phyloP scores from a whole-genome alignment of 37 sponge, comb jelly and placozoan species.

The Haliclona indistincta region DNA sequence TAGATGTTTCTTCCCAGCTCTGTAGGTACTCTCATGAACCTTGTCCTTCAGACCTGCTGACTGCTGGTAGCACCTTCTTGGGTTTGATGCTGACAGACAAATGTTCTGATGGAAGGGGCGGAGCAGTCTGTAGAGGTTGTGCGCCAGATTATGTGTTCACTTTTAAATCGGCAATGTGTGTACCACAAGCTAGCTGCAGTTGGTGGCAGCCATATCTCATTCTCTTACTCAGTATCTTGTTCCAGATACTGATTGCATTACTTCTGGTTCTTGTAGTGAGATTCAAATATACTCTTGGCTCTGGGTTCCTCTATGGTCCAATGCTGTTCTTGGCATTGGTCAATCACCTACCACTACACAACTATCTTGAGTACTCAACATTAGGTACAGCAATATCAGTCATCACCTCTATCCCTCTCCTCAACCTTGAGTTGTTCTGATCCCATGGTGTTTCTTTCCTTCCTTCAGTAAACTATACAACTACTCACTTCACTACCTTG shows the following conservation, averaged over 20 bases:
- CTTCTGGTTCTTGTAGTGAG: not conserved
- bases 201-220: not conserved
- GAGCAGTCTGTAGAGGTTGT: too few relatives aligned
- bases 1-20: too few relatives aligned
- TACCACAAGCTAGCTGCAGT: too few relatives aligned
- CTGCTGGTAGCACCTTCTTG: too few relatives aligned
- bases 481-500: conserved; percentile 2
- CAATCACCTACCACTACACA: not conserved
- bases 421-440: conserved; percentile 6
- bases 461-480: too few relatives aligned
- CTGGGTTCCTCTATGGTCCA: conserved; percentile 12
- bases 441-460: conserved; percentile 26
- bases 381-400: not conserved
- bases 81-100: too few relatives aligned
- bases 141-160: too few relatives aligned
- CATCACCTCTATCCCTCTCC: conserved; percentile 2
- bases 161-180: too few relatives aligned
- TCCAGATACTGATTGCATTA: not conserved
- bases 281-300: not conserved
- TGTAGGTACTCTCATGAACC: too few relatives aligned
- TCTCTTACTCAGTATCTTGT: not conserved
- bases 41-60: too few relatives aligned
- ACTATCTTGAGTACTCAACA: not conserved
- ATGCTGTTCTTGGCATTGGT: conserved; percentile 1
- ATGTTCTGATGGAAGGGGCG: too few relatives aligned